Conservation (phyloP, 2,888 invertebrate genomes). For the Rugalucina vietnamica region DNA sequence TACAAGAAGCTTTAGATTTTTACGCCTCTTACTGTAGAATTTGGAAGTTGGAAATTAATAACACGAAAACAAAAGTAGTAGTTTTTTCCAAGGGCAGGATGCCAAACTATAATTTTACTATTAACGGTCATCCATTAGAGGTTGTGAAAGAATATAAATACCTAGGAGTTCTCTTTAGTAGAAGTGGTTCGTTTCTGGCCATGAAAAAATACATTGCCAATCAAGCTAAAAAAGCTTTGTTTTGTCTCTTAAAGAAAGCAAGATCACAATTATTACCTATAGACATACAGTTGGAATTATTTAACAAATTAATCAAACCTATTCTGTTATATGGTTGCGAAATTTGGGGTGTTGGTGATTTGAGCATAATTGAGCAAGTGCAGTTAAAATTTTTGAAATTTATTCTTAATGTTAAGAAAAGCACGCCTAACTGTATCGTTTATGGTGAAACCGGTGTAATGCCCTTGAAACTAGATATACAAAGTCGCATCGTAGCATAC, state of each 20-base stretch:
- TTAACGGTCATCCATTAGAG: conserved; percentile 1
- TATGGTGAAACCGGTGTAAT: conserved; percentile 18
- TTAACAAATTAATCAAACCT: conserved; percentile 5
- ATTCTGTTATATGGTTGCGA: conserved; percentile 38
- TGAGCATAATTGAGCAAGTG: conserved; percentile 19
- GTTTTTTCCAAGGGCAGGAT: background rate
- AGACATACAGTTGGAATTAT: background rate
- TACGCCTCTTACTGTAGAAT: conserved; percentile 15
- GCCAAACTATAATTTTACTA: background rate
- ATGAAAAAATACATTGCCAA: background rate
- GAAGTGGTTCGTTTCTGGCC: conserved; percentile 8
- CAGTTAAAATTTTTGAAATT: background rate
- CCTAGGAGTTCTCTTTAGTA: conserved; percentile 2
- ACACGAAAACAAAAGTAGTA: conserved; percentile 12
- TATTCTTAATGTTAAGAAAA: conserved; percentile 4
- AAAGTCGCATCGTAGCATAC: too few relatives aligned
- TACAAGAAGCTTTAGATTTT: conserved; percentile 7
- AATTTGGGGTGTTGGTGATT: conserved; percentile 16
- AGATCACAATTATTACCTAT: too few relatives aligned
- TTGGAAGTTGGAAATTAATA: conserved; percentile 29
- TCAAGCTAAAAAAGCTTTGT: conserved; percentile 18
- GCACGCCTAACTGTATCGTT: conserved; percentile 5
- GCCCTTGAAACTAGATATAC: too few relatives aligned
- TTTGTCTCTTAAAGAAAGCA: background rate
- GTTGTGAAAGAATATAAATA: conserved; percentile 13